Percentiles rank a stretch among this genome's conserved stretches.
Evolutionary conservation across 2,888 invertebrate species (phyloP).

Genomic region (Agrotis exclamationis): DNA sequence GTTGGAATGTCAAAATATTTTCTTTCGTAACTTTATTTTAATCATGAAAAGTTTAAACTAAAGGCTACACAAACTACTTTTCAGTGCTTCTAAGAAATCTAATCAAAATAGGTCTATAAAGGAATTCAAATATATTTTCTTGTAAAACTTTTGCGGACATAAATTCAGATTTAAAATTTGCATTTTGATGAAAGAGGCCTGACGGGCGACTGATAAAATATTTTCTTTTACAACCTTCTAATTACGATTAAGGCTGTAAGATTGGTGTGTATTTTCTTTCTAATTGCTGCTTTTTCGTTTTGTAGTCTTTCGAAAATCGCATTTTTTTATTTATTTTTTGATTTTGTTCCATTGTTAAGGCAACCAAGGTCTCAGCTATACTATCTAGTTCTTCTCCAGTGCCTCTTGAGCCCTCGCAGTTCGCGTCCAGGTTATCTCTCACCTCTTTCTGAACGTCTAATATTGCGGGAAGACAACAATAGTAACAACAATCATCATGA

Average conservation of each 20-base stretch:
- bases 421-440: too few species aligned
- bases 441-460: too few species aligned
- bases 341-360: too few species aligned
- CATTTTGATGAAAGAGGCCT: slow-evolving; percentile 66
- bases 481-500: too few species aligned
- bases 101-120: slow-evolving; percentile 31
- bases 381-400: too few species aligned
- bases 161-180: slow-evolving; percentile 67
- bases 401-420: too few species aligned
- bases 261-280: slow-evolving; percentile 38
- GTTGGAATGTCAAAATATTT: background rate
- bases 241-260: slow-evolving; percentile 54
- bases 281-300: slow-evolving; percentile 14
- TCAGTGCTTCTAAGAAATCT: slow-evolving; percentile 11
- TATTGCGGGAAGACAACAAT: too few species aligned
- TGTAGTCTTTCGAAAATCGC: background rate
- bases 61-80: slow-evolving; percentile 17
- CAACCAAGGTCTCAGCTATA: too few species aligned
- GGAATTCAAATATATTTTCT: slow-evolving; percentile 46
- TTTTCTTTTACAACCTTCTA: slow-evolving; percentile 64
- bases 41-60: slow-evolving; percentile 9
- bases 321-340: slow-evolving; percentile 21
- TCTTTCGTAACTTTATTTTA: background rate
- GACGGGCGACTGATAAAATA: slow-evolving; percentile 59
- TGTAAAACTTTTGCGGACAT: slow-evolving; percentile 53